phyloP scores from a whole-genome alignment of 2,113 vertebrate genomes.

The Emydocephalus ijimae region DNA sequence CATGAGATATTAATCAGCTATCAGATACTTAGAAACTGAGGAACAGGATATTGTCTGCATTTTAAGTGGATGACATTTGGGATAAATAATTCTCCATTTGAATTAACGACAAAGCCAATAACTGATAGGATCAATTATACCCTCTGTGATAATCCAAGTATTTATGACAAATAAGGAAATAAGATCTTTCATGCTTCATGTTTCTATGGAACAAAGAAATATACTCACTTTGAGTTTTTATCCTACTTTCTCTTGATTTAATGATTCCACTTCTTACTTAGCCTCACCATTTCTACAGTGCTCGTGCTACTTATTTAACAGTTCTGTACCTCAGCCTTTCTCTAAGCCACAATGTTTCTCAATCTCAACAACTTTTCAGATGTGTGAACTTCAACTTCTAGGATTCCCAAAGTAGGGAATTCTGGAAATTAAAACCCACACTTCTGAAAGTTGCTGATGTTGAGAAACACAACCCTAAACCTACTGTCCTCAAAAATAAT shows the following conservation, averaged over 20 bases:
- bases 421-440: background rate
- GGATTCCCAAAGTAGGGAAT: background rate
- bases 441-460: background rate
- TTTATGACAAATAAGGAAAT: background rate
- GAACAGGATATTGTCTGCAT: background rate
- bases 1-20: background rate
- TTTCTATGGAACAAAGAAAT: background rate
- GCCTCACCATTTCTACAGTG: background rate
- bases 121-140: background rate
- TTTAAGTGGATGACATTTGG: background rate
- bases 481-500: background rate
- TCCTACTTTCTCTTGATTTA: background rate
- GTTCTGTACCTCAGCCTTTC: background rate
- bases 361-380: background rate
- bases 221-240: background rate
- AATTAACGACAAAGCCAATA: background rate
- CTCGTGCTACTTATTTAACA: background rate
- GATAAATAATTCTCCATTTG: background rate
- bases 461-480: background rate
- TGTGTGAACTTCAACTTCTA: background rate
- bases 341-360: background rate
- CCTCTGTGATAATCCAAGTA: background rate
- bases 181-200: no score
- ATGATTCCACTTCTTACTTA: background rate
- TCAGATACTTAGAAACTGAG: background rate